Base-by-base conservation (phyloP, 2,888 invertebrate species). In the Malthinus seriepunctatus region DNA sequence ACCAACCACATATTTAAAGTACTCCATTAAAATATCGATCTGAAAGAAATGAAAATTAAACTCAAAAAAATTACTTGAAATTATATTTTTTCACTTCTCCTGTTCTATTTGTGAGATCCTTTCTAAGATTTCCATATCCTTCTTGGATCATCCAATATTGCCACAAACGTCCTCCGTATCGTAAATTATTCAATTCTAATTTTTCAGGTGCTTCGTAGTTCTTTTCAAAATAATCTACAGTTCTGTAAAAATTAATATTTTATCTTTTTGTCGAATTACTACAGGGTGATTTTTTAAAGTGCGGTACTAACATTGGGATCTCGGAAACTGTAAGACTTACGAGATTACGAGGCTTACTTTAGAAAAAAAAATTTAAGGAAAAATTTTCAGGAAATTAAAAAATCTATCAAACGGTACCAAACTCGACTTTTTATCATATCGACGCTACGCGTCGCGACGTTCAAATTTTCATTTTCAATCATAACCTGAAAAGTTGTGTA, bases 71-170 rank as follows among this genome's bases (percentile, higher is more conserved):
- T 2, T 14, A n/a, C 6, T 39, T 23, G 3, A 9, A 4, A 12
- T 32, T 10, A 34, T 9, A 76, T 81, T 1, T 23, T 23, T 5
- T 3, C 23, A 84, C 81, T 59, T 78, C 73, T 0, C 81, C 83
- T 37, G 79, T 77, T 63, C 87, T 84, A 75, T 91, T 86, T 11
- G 86, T 86, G 47, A 93, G 79, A 56, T 88, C 78, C 0, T 71
- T 69, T 33, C 84, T 82, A 72, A 91, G 91, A 72, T 84, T 81
- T 2, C 62, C 45, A 2, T 83, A 80, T 0, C 80, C 78, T 76
- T 93, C 93, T 68, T 84, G 82, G 0, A 83, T 82, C 88, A 93
- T 89, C 84, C 87, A 87, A 75, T 89, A 87, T 23, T 87, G 82
- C 91, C 92, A 93, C 67, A 92, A 76, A 61, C 83, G 82, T 60